A percentile compares a stretch with the other conserved stretches of the same genome.
phyloP scores from a whole-genome alignment of 1,140 invertebrate genomes.

The Brachionus angularis region DNA sequence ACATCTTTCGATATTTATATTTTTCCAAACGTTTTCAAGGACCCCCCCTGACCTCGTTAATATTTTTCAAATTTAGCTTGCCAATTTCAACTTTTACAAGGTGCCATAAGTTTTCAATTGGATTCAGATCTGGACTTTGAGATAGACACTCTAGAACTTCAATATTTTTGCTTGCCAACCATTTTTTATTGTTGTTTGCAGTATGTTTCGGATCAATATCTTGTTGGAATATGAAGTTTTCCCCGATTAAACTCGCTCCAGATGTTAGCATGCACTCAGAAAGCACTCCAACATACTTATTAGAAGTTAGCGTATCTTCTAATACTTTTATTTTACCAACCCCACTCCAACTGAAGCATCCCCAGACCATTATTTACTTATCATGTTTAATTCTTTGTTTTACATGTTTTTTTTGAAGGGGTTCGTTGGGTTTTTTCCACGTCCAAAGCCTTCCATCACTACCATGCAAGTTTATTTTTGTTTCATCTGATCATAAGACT shows the following conservation, averaged over 20 bases:
- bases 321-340: not conserved
- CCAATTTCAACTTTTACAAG: not conserved
- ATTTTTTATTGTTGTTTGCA: not conserved
- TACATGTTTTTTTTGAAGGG: not conserved
- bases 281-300: not conserved
- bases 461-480: not conserved
- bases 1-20: not conserved
- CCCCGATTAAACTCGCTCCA: not conserved
- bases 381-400: not conserved
- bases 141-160: not conserved
- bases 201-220: constrained; percentile 26
- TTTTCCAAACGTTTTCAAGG: not conserved
- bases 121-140: constrained; percentile 30
- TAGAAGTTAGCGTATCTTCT: not conserved
- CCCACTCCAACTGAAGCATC: not conserved
- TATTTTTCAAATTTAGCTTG: not conserved
- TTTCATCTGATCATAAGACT: not conserved
- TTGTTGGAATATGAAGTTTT: constrained; percentile 31
- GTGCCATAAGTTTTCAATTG: constrained; percentile 33
- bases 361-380: not conserved
- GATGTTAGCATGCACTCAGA: not conserved
- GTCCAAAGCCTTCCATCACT: not conserved
- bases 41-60: not conserved
- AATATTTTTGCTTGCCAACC: constrained; percentile 10
- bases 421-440: not conserved